Conservation (phyloP, 1,140 invertebrate species). For the Trigoniulus corallinus region DNA sequence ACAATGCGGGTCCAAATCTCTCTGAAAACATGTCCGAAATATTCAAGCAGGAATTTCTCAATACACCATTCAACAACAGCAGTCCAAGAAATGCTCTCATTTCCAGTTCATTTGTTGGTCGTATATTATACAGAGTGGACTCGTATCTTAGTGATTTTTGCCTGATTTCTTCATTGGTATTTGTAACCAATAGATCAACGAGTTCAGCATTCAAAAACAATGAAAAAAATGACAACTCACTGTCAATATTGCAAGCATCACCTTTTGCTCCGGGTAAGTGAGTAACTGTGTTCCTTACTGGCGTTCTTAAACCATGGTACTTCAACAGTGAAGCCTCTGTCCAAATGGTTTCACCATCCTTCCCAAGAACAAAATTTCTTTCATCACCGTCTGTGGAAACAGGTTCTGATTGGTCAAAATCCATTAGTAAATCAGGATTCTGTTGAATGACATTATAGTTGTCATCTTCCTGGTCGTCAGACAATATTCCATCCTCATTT, state of each 20-base stretch:
- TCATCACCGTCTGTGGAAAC: neutral
- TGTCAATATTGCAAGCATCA: neutral
- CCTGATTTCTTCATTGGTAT: neutral
- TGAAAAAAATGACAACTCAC: neutral
- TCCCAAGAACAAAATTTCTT: neutral
- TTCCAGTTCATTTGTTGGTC: neutral
- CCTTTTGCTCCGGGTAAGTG: neutral
- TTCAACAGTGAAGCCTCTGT: neutral
- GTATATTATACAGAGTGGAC: neutral
- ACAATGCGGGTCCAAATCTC: neutral
- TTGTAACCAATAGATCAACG: neutral
- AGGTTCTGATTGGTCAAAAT: neutral
- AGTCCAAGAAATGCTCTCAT: neutral
- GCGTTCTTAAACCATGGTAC: neutral
- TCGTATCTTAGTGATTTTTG: neutral
- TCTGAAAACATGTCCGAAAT: constrained; percentile 1
- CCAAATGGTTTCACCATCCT: neutral
- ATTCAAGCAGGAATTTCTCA: neutral
- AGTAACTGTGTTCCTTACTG: neutral
- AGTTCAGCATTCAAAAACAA: neutral
- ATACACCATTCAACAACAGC: neutral
- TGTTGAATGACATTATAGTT: neutral
- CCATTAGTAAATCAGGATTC: neutral
- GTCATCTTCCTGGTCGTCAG: neutral
- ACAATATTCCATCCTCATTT: neutral